These are phyloP conservation scores for Xanthorhoe spadicearia DNA, from an alignment of 2,888 invertebrate genomes.

Conservation along the genomic window DNA sequence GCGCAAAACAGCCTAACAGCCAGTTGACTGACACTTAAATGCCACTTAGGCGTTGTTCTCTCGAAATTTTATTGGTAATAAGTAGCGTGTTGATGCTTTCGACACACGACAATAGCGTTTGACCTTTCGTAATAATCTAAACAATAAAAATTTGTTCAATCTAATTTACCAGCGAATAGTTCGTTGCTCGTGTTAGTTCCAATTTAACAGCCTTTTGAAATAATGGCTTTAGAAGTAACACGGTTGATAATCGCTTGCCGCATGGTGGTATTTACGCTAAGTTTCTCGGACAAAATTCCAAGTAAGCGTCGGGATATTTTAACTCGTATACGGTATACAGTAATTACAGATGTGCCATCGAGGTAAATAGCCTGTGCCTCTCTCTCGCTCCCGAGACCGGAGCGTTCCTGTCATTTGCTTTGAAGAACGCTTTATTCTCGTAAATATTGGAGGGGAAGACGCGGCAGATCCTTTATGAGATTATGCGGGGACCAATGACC, in stretches of 20 bases:
- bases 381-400: constrained; percentile 60
- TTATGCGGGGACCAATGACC: constrained; percentile 59
- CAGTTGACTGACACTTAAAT: constrained; percentile 83
- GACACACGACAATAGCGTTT: constrained; percentile 51
- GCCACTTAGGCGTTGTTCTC: constrained; percentile 79
- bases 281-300: constrained; percentile 58
- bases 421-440: constrained; percentile 67
- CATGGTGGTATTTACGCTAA: constrained; percentile 57
- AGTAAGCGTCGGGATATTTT: constrained; percentile 74
- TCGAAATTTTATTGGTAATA: constrained; percentile 79
- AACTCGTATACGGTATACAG: constrained; percentile 71
- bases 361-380: constrained; percentile 73
- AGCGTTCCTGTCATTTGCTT: constrained; percentile 71
- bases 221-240: constrained; percentile 48
- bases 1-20: constrained; percentile 67
- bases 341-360: constrained; percentile 79
- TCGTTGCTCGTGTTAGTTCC: constrained; percentile 13
- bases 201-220: constrained; percentile 12
- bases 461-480: constrained; percentile 63
- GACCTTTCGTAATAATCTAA: constrained; percentile 36
- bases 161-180: constrained; percentile 18
- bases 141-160: constrained; percentile 31
- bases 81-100: constrained; percentile 73
- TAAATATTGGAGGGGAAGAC: constrained; percentile 61
- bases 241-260: constrained; percentile 60